Evolutionary conservation across 2,113 vertebrate species (phyloP).

Genomic region (Cynoglossus semilaevis): DNA sequence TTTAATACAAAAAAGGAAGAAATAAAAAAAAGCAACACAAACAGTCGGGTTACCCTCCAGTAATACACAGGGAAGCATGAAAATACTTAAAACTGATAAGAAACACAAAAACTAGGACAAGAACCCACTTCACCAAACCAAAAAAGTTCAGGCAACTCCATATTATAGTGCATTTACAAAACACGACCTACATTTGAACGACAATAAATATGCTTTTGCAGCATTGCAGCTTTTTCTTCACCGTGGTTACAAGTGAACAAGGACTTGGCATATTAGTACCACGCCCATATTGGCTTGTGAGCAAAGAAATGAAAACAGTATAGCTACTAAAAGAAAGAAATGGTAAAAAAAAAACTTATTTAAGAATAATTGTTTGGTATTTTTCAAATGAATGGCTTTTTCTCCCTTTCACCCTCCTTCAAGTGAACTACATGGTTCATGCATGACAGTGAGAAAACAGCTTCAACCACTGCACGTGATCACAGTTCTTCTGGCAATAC

Average conservation of each 20-base stretch:
- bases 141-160: conserved; percentile 77
- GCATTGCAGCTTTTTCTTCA: conserved; percentile 79
- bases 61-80: conserved; percentile 70
- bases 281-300: conserved; percentile 76
- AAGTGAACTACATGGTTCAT: conserved; percentile 77
- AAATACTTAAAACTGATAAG: conserved; percentile 71
- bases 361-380: conserved; percentile 80
- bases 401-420: conserved; percentile 77
- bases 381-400: conserved; percentile 82
- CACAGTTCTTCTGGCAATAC: conserved; percentile 76
- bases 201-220: conserved; percentile 80
- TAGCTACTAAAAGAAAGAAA: conserved; percentile 21
- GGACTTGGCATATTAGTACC: conserved; percentile 69
- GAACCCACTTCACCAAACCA: conserved; percentile 75
- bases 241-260: conserved; percentile 69
- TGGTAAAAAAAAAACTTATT: conserved; percentile 41
- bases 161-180: conserved; percentile 83
- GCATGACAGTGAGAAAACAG: conserved; percentile 71
- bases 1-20: conserved; percentile 53
- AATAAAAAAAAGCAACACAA: conserved; percentile 65
- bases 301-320: conserved; percentile 33
- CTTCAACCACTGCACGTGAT: conserved; percentile 67
- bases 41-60: conserved; percentile 70
- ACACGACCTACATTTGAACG: conserved; percentile 79
- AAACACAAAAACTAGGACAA: conserved; percentile 75